Conservation (phyloP, 1,140 invertebrate genomes). For the Gyrodactylus bullatarudis region DNA sequence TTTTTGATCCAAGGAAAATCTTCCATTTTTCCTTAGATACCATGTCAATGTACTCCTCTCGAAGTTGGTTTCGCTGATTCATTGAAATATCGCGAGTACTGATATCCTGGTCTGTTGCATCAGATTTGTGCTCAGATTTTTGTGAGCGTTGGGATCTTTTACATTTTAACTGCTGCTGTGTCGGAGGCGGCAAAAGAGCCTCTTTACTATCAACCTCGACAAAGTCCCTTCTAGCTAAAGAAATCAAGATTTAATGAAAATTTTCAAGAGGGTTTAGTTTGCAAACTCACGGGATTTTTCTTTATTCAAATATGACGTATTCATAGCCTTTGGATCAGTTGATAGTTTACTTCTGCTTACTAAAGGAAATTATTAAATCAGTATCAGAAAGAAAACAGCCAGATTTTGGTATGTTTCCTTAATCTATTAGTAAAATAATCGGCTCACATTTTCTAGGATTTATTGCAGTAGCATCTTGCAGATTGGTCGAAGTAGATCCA, state of each 20-base stretch:
- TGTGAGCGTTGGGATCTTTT: neutral
- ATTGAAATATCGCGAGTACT: neutral
- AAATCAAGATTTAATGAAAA: neutral
- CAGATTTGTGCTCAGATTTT: neutral
- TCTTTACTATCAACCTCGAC: neutral
- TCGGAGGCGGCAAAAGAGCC: neutral
- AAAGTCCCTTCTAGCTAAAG: neutral
- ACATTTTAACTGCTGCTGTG: neutral
- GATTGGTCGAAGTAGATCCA: neutral
- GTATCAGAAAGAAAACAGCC: neutral
- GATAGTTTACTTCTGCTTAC: neutral
- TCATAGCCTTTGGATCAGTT: no score
- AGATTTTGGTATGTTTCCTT: no score
- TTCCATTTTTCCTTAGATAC: neutral
- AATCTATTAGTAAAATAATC: no score
- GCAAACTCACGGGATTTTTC: neutral
- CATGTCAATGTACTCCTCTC: neutral
- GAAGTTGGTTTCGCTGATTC: neutral
- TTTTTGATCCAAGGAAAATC: neutral
- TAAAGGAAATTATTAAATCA: neutral
- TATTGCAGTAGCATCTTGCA: neutral
- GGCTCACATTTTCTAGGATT: neutral
- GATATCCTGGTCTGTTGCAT: neutral
- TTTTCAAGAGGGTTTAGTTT: neutral
- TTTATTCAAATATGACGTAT: neutral